These are phyloP conservation scores for Dissostichus mawsoni DNA, from an alignment of 2,113 vertebrate genomes.

Conservation along the genomic window DNA sequence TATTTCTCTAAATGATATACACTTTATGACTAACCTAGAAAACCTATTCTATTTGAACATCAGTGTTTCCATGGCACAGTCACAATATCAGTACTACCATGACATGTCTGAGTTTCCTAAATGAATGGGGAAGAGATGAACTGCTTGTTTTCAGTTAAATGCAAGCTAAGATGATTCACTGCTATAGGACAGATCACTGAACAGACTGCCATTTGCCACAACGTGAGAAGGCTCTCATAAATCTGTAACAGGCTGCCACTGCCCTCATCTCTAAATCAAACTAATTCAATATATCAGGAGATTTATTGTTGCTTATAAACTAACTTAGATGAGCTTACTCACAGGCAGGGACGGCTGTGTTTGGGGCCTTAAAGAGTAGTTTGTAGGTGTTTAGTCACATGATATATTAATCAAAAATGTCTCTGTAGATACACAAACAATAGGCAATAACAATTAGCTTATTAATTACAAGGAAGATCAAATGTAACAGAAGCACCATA, in stretches of 20 bases:
- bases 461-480: background rate
- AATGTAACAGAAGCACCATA: background rate
- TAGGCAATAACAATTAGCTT: background rate
- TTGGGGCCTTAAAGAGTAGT: slow-evolving; percentile 2
- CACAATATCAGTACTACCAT: slow-evolving; percentile 9
- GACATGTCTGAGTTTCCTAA: slow-evolving; percentile 2
- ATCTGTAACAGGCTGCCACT: slow-evolving; percentile 47
- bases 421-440: background rate
- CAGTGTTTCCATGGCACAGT: slow-evolving; percentile 1
- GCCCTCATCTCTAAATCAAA: slow-evolving; percentile 63
- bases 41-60: background rate
- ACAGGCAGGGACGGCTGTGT: slow-evolving; percentile 13
- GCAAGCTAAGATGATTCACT: slow-evolving; percentile 59
- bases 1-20: background rate
- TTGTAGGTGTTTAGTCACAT: background rate
- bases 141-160: slow-evolving; percentile 47
- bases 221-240: slow-evolving; percentile 50
- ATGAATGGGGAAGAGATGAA: slow-evolving; percentile 46
- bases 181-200: slow-evolving; percentile 44
- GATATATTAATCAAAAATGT: background rate
- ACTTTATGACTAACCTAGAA: background rate
- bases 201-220: slow-evolving; percentile 54
- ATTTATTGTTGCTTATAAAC: slow-evolving; percentile 59
- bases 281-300: slow-evolving; percentile 62
- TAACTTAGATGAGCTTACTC: slow-evolving; percentile 33